Base-by-base conservation (phyloP, 2,113 vertebrate genomes). In the Chinchilla lanigera region DNA sequence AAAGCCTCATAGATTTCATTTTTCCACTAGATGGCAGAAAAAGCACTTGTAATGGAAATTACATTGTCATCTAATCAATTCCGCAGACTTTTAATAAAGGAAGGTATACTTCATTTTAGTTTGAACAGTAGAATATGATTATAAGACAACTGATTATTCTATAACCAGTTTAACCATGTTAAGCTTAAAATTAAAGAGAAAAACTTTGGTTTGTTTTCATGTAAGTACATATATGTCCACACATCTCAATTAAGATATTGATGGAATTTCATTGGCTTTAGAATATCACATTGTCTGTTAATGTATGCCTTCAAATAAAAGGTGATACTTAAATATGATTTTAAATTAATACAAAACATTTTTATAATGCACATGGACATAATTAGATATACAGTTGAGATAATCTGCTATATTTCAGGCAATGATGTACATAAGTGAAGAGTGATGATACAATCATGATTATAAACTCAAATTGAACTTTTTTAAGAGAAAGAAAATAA, bases 21-120 rank as follows among this genome's bases (percentile, higher is more conserved):
- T 84, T 94, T 98, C 99, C 99, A 99, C 99, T 99, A 99, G 99
- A 98, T 99, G 99, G 99, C 99, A 99, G 98, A 94, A 98, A 93
- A 98, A 98, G 97, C 97, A 98, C 97, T 98, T 98, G 88, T 71
- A 98, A 98, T 92, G 14, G 41, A 89, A 65, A 88, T 78, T 80
- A 65, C 47, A 63, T 44, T 94, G 77, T 54, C 2, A 7, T 58
- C 2, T 96, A 97, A 84, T 96, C 93, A 95, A 78, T 90, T 98
- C 97, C 75, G 80, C 44, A 65, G 69, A 96, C 95, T 95, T 97
- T 92, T 30, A 90, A 98, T 98, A 97, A 97, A 96, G 10, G 93
- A 44, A 98, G 84, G 84, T 81, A 77, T 96, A 98, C 98, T 98
- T 98, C 89, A 98, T 90, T 98, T 98, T 96, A 97, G 84, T 98